Evolutionary conservation across 2,888 invertebrate genomes (phyloP), one percentile per base, ranked within the genome.

Genomic region (Mimas tiliae): DNA sequence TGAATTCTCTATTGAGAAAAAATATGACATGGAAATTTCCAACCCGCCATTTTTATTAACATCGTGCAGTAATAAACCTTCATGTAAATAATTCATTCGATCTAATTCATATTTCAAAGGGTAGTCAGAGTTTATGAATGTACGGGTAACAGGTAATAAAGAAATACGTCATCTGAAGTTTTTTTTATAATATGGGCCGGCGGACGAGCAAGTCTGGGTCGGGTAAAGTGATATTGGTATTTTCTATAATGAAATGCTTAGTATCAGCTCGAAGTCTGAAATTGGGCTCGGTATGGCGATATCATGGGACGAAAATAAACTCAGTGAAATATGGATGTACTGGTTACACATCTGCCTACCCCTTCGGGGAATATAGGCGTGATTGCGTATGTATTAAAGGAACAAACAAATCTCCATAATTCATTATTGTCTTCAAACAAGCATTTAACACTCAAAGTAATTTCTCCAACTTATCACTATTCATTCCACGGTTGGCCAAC

Each of bases 1-100:
- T 89, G 88, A 87, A 89, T 88, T 83, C 74, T 78, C 82, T 84
- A 86, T 87, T 85, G 85, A 86, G 84, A 87, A 87, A 87, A 84
- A 84, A 82, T 69, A 78, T 80, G 84, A 84, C 81, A 76, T 74
- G 27, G 70, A 71, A 74, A 45, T 45, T 11, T 45, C 50, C 19
- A 80, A 78, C 82, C 19, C 73, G 79, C 80, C 73, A 75, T 70
- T 34, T 63, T 64, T 64, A 64, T 64, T 50, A 64, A 34, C 1
- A 58, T 42, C 12, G 12, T 14, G 14, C 53, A 14, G n/a, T 55
- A 58, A 58, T 58, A 42, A 58, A 42, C 58, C 19, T 58, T 58
- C 38, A 58, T 58, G 42, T 58, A 42, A 58, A 58, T 58, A 42
- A 11, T 34, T 19, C 42, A 19, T 58, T 58, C 42, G 58, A 58